Conservation (phyloP, 1,140 invertebrate genomes). For the Eriocheir sinensis region DNA sequence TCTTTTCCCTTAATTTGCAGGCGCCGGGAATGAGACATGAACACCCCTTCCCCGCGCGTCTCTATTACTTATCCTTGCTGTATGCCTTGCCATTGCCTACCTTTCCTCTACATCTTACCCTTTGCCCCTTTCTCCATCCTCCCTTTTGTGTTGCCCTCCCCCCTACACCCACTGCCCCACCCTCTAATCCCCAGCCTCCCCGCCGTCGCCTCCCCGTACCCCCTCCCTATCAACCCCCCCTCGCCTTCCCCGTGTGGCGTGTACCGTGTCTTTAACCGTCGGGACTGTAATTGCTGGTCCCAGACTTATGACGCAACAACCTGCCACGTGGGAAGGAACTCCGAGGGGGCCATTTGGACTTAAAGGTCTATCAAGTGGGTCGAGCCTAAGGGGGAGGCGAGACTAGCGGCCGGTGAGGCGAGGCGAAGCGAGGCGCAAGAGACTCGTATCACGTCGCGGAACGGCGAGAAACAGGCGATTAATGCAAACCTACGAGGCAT, state of each 20-base stretch:
- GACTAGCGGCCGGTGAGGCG: background rate
- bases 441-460: background rate
- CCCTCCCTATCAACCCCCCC: background rate
- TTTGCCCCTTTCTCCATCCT: background rate
- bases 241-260: background rate
- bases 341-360: background rate
- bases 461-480: background rate
- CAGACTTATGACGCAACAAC: slow-evolving; percentile 4
- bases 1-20: too few species aligned
- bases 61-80: too few species aligned
- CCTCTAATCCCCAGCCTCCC: background rate
- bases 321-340: background rate
- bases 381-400: background rate
- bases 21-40: too few species aligned
- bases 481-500: background rate
- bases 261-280: background rate
- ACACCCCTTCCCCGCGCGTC: too few species aligned
- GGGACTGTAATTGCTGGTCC: background rate
- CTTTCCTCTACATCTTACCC: background rate
- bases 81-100: too few species aligned
- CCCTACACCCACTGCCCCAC: background rate
- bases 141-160: background rate
- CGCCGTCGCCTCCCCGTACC: too few species aligned
- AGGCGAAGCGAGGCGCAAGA: background rate
- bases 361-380: slow-evolving; percentile 8